Evolutionary conservation across 2,113 vertebrate species (phyloP), one percentile per base, ranked within the genome.

Genomic region (Morone saxatilis): DNA sequence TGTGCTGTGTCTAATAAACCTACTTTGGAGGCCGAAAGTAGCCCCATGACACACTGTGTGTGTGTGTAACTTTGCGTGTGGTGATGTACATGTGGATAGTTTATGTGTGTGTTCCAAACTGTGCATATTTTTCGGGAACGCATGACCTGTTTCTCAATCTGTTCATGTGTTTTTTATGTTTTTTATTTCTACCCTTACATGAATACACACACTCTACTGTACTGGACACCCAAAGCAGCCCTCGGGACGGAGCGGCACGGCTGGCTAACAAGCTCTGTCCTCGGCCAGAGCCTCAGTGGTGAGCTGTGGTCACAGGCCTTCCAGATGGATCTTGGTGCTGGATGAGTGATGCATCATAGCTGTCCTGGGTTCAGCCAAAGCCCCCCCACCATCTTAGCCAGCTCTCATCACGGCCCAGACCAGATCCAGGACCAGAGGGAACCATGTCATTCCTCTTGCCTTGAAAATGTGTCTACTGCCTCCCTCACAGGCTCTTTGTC

Each of bases 1-100:
- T 90, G 89, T 86, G 88, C 31, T 73, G 74, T 59, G 81, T 83
- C 86, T 86, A 88, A 89, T 92, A 90, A 91, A 85, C 59, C 76
- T 70, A 70, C 57, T 78, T 76, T 47, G 41, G 79, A 78, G 59
- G 71, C 53, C 25, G 12, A 72, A 78, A 78, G 71, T 69, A 83
- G 70, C 70, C 81, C 73, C 74, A 43, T 71, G 81, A 74, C 76
- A 80, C 74, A 72, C 1, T 54, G 62, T 78, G 79, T 53, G 61
- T 78, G 60, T 69, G 69, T 61, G n/a, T 25, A 9, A 3, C 4
- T 65, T 22, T 63, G 53, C 69, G 71, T 71, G 71, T 84, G 74
- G 12, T 9, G 43, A 72, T 69, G 50, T 71, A 69, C 53, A 51
- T 81, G 69, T 69, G 65, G 54, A 65, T 67, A 61, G 74, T 41